These are phyloP conservation scores for Aplocera efformata DNA, from an alignment of 2,888 invertebrate species.

Conservation along the genomic window DNA sequence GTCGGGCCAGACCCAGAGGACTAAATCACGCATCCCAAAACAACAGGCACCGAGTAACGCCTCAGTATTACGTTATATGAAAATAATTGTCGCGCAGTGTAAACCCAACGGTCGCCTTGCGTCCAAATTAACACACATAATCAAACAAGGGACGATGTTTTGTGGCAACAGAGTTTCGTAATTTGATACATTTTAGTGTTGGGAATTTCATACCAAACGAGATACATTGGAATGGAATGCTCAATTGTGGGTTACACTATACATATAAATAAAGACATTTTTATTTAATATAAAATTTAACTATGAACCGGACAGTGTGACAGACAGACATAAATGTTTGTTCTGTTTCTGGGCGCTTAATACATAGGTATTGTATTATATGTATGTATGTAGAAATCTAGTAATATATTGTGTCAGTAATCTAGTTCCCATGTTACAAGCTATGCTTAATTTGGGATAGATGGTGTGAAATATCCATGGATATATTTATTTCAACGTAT, in stretches of 20 bases:
- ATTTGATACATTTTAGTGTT: constrained; percentile 62
- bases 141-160: constrained; percentile 57
- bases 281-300: too few relatives aligned
- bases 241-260: neutral
- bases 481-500: too few relatives aligned
- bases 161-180: constrained; percentile 56
- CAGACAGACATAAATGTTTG: too few relatives aligned
- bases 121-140: constrained; percentile 55
- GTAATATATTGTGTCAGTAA: too few relatives aligned
- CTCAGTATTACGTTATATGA: constrained; percentile 70
- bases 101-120: constrained; percentile 47
- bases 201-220: constrained; percentile 23
- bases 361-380: too few relatives aligned
- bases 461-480: too few relatives aligned
- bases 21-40: constrained; percentile 62
- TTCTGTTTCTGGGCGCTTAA: too few relatives aligned
- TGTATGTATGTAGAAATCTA: too few relatives aligned
- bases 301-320: too few relatives aligned
- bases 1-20: constrained; percentile 31
- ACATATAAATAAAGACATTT: constrained; percentile 1
- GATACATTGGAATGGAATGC: neutral
- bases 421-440: too few relatives aligned
- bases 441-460: too few relatives aligned
- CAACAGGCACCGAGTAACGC: constrained; percentile 58
- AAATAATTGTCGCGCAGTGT: constrained; percentile 68